phyloP scores from a whole-genome alignment of 2,797 vertebrate species.

The Prionace glauca region DNA sequence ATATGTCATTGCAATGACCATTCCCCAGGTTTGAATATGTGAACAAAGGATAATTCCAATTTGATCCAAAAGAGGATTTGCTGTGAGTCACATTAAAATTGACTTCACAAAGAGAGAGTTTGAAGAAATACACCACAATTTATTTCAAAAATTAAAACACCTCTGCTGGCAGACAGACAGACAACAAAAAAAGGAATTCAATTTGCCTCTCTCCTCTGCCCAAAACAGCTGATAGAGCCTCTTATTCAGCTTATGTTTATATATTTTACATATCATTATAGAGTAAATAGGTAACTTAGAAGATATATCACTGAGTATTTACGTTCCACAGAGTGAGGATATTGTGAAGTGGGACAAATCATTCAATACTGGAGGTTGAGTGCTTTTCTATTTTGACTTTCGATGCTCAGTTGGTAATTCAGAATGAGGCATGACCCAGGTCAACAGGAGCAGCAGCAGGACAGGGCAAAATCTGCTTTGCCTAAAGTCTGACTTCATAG shows the following conservation, averaged over 20 bases:
- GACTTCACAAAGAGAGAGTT: too few species aligned
- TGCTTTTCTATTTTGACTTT: not conserved
- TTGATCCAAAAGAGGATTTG: too few species aligned
- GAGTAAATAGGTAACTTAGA: not conserved
- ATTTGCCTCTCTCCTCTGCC: too few species aligned
- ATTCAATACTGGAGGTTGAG: not conserved
- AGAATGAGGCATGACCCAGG: not conserved
- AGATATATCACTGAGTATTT: too few species aligned
- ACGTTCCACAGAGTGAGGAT: not conserved
- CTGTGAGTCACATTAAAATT: too few species aligned
- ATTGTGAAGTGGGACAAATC: not conserved
- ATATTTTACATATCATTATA: not conserved
- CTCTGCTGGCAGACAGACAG: too few species aligned
- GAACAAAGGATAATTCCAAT: too few species aligned
- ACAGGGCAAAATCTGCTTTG: not conserved
- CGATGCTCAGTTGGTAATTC: not conserved
- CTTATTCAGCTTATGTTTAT: not conserved
- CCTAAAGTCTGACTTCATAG: not conserved
- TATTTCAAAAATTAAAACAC: too few species aligned
- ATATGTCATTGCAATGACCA: too few species aligned
- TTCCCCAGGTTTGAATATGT: too few species aligned
- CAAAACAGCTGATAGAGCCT: not conserved
- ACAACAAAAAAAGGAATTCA: too few species aligned
- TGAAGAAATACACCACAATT: too few species aligned
- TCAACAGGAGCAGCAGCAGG: not conserved